Base-by-base conservation (phyloP, 1,140 invertebrate species). In the Drosophila takahashii region DNA sequence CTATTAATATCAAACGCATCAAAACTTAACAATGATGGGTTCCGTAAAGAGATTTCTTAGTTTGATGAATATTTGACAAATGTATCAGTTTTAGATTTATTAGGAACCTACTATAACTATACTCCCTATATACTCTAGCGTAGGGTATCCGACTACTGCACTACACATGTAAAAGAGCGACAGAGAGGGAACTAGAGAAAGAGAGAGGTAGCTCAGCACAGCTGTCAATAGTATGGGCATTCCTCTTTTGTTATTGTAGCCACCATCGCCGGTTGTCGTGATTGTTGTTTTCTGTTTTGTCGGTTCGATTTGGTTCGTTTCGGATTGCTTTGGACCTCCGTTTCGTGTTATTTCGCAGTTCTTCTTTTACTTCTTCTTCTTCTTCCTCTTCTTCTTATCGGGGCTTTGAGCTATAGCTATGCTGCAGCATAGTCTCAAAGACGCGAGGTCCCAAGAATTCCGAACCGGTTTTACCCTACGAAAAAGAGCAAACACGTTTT, bases 191-290 rank as follows among this genome's bases (percentile, higher is more conserved):
- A 36, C 9, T 22, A 47, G 56, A 61, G 60, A 71, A 45, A 51
- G 62, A 27, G 50, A 56, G 37, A 32, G 48, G 15, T 34, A 11
- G 50, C 58, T 13, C 4, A 36, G 50, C 76, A 61, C 81, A 85
- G 81, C 81, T 87, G 83, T 87, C 74, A 87, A 86, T 78, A 48
- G 47, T 64, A 53, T 58, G 60, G 48, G 54, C 53, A 73, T 73
- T 57, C 45, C 41, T 62, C 37, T 53, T 41, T 58, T 79, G 65
- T 76, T 84, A 47, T 71, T 77, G 45, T 79, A 83, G 69, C 66
- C 80, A 56, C 74, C 65, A 70, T 69, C 48, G 61, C 65, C 61
- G 65, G 65, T 56, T 34, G 69, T 8, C 56, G 50, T 73, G 69
- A 73, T 74, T 73, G 36, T 73, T 69, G 45, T 67, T 59, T 64